Percentiles rank a stretch among this genome's conserved stretches.
Conservation (phyloP, 2,113 vertebrate genomes). For the Notarius lentiginosus region DNA sequence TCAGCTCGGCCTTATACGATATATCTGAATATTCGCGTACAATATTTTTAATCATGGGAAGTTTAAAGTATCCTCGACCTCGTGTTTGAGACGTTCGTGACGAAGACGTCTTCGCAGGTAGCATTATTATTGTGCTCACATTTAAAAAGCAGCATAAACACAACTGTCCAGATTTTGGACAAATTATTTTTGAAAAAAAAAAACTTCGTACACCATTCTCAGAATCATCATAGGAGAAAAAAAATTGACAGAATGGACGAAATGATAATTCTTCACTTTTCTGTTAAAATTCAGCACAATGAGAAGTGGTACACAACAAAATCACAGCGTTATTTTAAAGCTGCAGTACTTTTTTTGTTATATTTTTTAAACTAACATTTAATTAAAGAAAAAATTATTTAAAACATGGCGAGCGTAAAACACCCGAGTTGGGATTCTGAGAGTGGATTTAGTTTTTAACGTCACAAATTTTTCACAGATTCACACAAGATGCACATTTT, state of each 20-base stretch:
- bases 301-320: no score
- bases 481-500: not conserved
- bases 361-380: not conserved
- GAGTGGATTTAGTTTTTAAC: not conserved
- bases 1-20: not conserved
- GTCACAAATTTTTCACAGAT: not conserved
- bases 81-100: not conserved
- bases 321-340: not conserved
- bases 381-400: not conserved
- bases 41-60: not conserved
- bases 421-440: not conserved
- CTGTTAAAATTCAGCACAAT: not conserved
- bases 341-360: not conserved
- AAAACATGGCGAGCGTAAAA: not conserved
- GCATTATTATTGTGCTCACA: constrained; percentile 1
- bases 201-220: not conserved
- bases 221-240: not conserved
- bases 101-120: not conserved
- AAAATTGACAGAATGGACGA: not conserved
- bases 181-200: not conserved
- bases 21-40: not conserved
- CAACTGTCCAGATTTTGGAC: not conserved
- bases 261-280: not conserved
- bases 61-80: not conserved
- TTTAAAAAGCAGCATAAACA: constrained; percentile 5